Evolutionary conservation across 2,113 vertebrate species (phyloP).

Genomic region (Limnothrissa miodon): DNA sequence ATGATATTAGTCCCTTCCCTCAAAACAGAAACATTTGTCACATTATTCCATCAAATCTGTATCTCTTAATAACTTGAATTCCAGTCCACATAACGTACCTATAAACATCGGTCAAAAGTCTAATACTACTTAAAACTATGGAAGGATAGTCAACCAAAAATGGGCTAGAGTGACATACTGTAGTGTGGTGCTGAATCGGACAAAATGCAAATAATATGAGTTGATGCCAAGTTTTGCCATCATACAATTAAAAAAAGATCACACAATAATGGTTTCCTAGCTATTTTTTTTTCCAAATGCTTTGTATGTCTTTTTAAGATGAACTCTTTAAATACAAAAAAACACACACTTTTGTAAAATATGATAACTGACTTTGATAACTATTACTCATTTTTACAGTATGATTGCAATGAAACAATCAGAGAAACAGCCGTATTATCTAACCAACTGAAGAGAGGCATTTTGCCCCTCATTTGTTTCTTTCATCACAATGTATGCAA

Average conservation of each 20-base stretch:
- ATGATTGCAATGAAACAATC: neutral
- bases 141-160: neutral
- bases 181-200: neutral
- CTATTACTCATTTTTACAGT: neutral
- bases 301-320: neutral
- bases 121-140: neutral
- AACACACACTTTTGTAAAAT: too few species aligned
- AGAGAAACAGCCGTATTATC: neutral
- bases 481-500: neutral
- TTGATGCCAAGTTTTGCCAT: neutral
- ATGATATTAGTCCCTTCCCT: constrained; percentile 8
- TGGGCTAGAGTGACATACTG: neutral
- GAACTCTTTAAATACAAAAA: neutral
- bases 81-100: neutral
- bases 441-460: neutral
- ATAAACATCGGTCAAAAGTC: neutral
- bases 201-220: neutral
- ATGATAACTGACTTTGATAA: too few species aligned
- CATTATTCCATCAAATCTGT: neutral
- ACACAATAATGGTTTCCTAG: neutral
- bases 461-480: neutral
- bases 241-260: neutral
- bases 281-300: neutral
- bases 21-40: constrained; percentile 10
- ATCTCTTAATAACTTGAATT: neutral